Evolutionary conservation across 2,888 invertebrate genomes (phyloP), one percentile per base, ranked within the genome.

Genomic region (Plebejus anna): DNA sequence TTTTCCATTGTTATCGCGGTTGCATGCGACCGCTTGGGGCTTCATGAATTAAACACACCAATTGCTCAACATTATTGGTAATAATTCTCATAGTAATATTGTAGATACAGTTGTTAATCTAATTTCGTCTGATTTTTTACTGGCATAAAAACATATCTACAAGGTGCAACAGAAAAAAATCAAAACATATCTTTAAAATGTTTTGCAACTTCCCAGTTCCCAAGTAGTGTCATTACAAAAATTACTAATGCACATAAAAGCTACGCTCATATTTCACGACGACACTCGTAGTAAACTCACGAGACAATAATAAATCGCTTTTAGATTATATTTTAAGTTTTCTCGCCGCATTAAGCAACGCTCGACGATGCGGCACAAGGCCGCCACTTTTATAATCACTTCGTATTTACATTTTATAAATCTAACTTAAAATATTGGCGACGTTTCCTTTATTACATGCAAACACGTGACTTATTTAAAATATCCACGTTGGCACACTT

Each of bases 261-360:
- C 72, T 13, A 11, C 42, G 6, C 32, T 51, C 73, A 73, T 73
- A 51, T 73, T 55, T 73, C 73, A 73, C 28, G 73, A 51, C 6
- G 51, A 73, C 72, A 72, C 51, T 55, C 38, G 6, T 73, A 73
- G 72, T 16, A 72, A 72, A 72, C 55, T 73, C 5, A 55, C 16
- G 47, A 73, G 73, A 73, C 73, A 51, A 47, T 73, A 47, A 73
- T 55, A 73, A 73, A 73, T 73, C 51, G 73, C 73, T 73, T 55
- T 73, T 73, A 32, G 28, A 51, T 51, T 73, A 55, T 73, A 47
- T 73, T 73, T 73, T 55, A 71, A 73, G 55, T 73, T 73, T 73
- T 55, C 73, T 73, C 32, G 73, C 51, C 32, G 73, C 73, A 28
- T 73, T 73, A 73, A 51, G 73, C 55, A 72, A 72, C 11, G 55